Evolutionary conservation across 2,888 invertebrate genomes (phyloP).

Genomic region (Pinctada fucata): DNA sequence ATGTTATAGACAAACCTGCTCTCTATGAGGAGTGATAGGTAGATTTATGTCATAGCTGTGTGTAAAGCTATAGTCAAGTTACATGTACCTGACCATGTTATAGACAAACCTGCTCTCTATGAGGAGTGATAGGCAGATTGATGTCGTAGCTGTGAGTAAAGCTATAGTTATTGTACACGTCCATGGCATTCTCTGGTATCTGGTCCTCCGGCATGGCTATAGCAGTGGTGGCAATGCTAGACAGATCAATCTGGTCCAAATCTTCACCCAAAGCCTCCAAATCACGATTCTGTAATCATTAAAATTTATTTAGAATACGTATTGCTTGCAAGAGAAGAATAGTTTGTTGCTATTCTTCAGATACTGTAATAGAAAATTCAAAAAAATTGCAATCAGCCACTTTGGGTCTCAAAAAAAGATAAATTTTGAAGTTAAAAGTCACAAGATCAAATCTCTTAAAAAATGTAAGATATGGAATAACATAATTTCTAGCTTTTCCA

Average conservation of each 20-base stretch:
- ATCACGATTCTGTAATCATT: slow-evolving; percentile 10
- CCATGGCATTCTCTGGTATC: slow-evolving; percentile 65
- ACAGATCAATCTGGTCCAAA: slow-evolving; percentile 63
- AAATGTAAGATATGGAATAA: too few species aligned
- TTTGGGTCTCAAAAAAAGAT: too few species aligned
- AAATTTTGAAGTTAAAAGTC: too few species aligned
- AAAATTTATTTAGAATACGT: too few species aligned
- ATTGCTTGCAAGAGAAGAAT: too few species aligned
- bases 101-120: slow-evolving; percentile 61
- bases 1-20: slow-evolving; percentile 58
- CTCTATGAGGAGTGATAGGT: slow-evolving; percentile 64
- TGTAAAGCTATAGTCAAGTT: slow-evolving; percentile 66
- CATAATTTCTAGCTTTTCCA: too few species aligned
- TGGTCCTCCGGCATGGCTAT: slow-evolving; percentile 61
- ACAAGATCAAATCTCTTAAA: too few species aligned
- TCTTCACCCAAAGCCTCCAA: slow-evolving; percentile 4
- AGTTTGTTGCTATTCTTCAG: too few species aligned
- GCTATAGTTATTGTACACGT: slow-evolving; percentile 69
- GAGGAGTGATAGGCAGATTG: slow-evolving; percentile 66
- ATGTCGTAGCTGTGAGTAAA: slow-evolving; percentile 63
- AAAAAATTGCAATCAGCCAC: too few species aligned
- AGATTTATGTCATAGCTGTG: slow-evolving; percentile 63
- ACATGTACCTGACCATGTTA: slow-evolving; percentile 64
- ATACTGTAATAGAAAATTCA: neutral
- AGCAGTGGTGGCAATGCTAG: slow-evolving; percentile 58